Percentiles rank a stretch among this genome's conserved stretches.
phyloP scores from a whole-genome alignment of 2,888 invertebrate species.

The Girardia tigrina region DNA sequence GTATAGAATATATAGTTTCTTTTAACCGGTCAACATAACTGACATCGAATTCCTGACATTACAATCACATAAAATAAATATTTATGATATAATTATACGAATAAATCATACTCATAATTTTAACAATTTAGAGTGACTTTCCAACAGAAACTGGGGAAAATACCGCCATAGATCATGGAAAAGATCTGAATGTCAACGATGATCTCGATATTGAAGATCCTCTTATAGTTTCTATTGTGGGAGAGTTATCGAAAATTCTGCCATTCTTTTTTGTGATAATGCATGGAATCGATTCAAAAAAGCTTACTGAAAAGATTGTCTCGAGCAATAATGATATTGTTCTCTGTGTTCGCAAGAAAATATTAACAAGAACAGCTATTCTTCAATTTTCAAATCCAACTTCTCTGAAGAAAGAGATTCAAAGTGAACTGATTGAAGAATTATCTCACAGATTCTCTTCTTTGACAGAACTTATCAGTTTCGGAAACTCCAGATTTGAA shows the following conservation, averaged over 20 bases:
- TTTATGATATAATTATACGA: too few relatives aligned
- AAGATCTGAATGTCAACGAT: neutral
- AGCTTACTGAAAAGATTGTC: neutral
- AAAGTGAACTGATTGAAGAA: neutral
- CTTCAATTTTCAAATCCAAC: neutral
- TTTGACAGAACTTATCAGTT: neutral
- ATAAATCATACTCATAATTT: too few relatives aligned
- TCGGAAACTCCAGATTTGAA: neutral
- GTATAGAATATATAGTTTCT: too few relatives aligned
- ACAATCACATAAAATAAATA: too few relatives aligned
- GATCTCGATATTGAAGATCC: neutral
- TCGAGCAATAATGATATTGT: constrained; percentile 12
- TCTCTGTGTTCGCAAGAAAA: neutral
- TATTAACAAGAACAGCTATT: neutral
- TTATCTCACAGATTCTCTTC: constrained; percentile 2
- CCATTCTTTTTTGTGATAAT: neutral
- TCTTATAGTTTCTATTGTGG: neutral
- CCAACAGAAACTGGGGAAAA: neutral
- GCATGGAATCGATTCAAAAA: neutral
- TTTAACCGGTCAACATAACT: too few relatives aligned
- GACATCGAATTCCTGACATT: too few relatives aligned
- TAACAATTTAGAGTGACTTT: neutral
- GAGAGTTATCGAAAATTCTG: neutral
- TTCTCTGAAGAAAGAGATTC: neutral
- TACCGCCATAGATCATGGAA: neutral